Percentiles rank a stretch among this genome's conserved stretches.
phyloP scores from a whole-genome alignment of 1,140 invertebrate species.

The Scaptodrosophila lebanonensis region DNA sequence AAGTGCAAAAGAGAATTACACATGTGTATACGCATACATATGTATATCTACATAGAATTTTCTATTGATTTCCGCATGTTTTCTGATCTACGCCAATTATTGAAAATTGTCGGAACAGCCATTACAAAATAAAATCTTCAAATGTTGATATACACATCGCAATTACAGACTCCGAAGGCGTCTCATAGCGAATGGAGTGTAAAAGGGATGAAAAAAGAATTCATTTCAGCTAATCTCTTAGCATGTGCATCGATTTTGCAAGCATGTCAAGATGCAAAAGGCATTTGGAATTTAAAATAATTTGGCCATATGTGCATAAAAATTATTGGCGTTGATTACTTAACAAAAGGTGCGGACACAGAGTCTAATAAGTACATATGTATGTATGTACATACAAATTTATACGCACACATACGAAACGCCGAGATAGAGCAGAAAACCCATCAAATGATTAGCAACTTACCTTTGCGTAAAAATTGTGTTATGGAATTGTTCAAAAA shows the following conservation, averaged over 20 bases:
- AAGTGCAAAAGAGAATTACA: constrained; percentile 26
- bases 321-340: constrained; percentile 50
- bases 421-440: constrained; percentile 29
- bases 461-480: background rate
- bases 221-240: too few species aligned
- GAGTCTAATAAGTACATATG: constrained; percentile 45
- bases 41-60: too few species aligned
- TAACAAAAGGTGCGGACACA: constrained; percentile 45
- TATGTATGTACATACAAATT: constrained; percentile 29
- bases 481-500: too few species aligned
- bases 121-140: too few species aligned
- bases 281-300: constrained; percentile 1
- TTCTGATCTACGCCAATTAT: too few species aligned
- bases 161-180: too few species aligned
- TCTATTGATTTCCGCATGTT: constrained; percentile 25
- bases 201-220: constrained; percentile 5
- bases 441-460: too few species aligned
- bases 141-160: too few species aligned
- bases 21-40: constrained; percentile 9
- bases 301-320: constrained; percentile 15
- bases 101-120: too few species aligned
- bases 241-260: constrained; percentile 68
- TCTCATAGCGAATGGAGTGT: constrained; percentile 10
- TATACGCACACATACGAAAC: constrained; percentile 4
- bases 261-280: constrained; percentile 12